A percentile compares a stretch with the other conserved stretches of the same genome.
phyloP scores from a whole-genome alignment of 2,797 vertebrate genomes.

The Sylvilagus floridanus region DNA sequence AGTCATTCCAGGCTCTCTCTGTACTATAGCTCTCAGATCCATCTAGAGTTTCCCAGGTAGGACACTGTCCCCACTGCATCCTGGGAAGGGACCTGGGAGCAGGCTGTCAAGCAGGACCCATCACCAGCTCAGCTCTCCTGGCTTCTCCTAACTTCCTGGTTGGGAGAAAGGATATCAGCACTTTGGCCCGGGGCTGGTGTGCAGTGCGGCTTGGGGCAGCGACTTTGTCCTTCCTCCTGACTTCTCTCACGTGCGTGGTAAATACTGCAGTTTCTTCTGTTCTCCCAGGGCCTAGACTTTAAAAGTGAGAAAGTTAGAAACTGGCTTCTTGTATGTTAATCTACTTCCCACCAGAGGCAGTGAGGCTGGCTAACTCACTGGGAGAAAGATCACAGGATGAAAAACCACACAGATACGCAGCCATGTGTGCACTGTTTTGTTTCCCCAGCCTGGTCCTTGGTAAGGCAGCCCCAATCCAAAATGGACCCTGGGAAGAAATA shows the following conservation, averaged over 20 bases:
- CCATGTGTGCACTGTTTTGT: background rate
- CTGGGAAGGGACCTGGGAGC: background rate
- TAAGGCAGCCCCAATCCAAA: background rate
- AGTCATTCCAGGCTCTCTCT: background rate
- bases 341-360: background rate
- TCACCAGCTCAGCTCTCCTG: background rate
- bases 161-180: background rate
- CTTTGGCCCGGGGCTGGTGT: background rate
- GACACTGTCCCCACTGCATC: background rate
- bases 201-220: background rate
- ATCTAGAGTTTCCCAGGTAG: background rate
- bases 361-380: background rate
- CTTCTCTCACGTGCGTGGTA: background rate
- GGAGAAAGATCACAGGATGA: background rate
- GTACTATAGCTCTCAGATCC: background rate
- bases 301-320: constrained; percentile 5
- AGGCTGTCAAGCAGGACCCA: background rate
- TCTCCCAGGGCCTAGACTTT: background rate
- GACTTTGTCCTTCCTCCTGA: background rate
- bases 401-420: background rate
- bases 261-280: background rate
- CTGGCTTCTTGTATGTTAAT: background rate
- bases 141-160: background rate
- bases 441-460: background rate
- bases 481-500: background rate